Conservation (phyloP, 2,888 invertebrate species). For the Nebria brevicollis region DNA sequence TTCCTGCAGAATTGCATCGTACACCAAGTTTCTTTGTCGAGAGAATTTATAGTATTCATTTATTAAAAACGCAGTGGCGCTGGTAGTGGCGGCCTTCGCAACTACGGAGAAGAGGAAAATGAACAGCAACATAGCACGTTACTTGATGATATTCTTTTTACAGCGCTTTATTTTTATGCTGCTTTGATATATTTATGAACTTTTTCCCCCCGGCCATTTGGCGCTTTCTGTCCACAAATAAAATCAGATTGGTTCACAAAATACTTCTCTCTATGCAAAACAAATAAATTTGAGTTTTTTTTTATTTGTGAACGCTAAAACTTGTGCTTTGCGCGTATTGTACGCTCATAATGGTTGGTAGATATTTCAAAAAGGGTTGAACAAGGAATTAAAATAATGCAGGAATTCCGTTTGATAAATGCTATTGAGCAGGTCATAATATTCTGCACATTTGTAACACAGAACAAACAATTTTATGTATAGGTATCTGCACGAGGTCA, state of each 20-base stretch:
- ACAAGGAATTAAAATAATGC: neutral
- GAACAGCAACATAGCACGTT: slow-evolving; percentile 17
- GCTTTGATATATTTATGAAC: slow-evolving; percentile 1
- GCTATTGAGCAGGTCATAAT: neutral
- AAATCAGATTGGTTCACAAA: slow-evolving; percentile 1
- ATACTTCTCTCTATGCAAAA: slow-evolving; percentile 1
- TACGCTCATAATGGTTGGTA: neutral
- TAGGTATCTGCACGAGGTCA: neutral
- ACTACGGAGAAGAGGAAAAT: neutral
- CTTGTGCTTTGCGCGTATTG: neutral
- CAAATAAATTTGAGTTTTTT: neutral
- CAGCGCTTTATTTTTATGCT: neutral
- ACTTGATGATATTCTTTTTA: slow-evolving; percentile 16
- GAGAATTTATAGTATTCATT: slow-evolving; percentile 18
- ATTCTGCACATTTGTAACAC: neutral
- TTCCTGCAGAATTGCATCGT: slow-evolving; percentile 19
- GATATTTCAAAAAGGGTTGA: neutral
- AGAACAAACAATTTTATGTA: neutral
- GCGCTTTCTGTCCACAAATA: slow-evolving; percentile 1
- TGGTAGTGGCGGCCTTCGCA: neutral
- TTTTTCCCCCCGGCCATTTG: neutral
- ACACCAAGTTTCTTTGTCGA: slow-evolving; percentile 19
- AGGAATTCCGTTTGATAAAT: neutral
- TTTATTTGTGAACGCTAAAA: neutral
- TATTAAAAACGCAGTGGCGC: slow-evolving; percentile 6